Evolutionary conservation across 1,140 invertebrate genomes (phyloP).

Genomic region (Drosophila ercepeae): DNA sequence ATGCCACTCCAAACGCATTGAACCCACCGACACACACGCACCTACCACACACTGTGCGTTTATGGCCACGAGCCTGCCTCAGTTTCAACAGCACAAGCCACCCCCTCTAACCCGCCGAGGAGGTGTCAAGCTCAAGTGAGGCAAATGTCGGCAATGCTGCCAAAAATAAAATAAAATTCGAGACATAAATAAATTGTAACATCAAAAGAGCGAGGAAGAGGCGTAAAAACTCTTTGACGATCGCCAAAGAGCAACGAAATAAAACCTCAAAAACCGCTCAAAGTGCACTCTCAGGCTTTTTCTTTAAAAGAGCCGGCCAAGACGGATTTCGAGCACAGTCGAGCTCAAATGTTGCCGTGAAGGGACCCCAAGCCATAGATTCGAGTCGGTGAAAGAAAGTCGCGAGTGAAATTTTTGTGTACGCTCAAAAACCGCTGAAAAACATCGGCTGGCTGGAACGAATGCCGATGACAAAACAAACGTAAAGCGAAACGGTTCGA

Average conservation of each 20-base stretch:
- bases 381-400: constrained; percentile 66
- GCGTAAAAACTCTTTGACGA: constrained; percentile 47
- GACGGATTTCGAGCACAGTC: constrained; percentile 65
- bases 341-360: constrained; percentile 71
- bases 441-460: constrained; percentile 4
- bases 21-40: constrained; percentile 43
- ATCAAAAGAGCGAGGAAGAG: constrained; percentile 32
- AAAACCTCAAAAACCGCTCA: constrained; percentile 18
- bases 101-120: not conserved
- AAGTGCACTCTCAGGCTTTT: constrained; percentile 55
- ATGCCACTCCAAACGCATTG: constrained; percentile 70
- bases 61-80: constrained; percentile 29
- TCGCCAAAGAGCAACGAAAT: constrained; percentile 44
- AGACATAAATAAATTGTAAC: constrained; percentile 44
- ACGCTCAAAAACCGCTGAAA: constrained; percentile 26
- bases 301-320: constrained; percentile 71
- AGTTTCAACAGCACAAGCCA: constrained; percentile 16
- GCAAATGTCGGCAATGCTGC: constrained; percentile 42
- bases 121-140: constrained; percentile 26
- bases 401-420: constrained; percentile 66
- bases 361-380: constrained; percentile 17
- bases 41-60: not conserved
- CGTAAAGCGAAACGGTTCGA: constrained; percentile 49
- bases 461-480: constrained; percentile 57
- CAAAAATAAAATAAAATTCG: constrained; percentile 39